Evolutionary conservation across 2,888 invertebrate genomes (phyloP), one percentile per base, ranked within the genome.

Genomic region (Ormyrus rosae): DNA sequence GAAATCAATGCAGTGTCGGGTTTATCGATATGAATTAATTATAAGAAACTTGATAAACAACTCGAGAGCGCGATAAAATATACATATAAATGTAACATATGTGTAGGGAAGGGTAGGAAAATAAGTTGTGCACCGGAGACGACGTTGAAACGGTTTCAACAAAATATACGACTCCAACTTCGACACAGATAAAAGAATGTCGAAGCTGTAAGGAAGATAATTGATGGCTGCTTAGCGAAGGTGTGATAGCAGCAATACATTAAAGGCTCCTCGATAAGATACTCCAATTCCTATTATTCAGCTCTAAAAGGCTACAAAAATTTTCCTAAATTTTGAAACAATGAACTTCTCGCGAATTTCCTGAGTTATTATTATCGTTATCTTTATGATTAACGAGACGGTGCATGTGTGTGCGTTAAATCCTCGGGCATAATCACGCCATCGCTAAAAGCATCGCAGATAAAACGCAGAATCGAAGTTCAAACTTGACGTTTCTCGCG

Each of bases 311-410:
- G 34, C 34, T 34, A 34, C 3, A 4, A 34, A 34, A 34, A 34
- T 4, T 34, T 34, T 34, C 34, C 34, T 34, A 34, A 34, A 34
- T 34, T 34, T 34, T 34, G 34, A 34, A 34, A 34, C 34, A 34
- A 34, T 34, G 34, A 34, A 34, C 34, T 34, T 34, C 34, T 34
- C 34, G 34, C 34, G 34, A 34, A 34, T 34, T 34, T 34, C 34
- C 34, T 34, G 34, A 34, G 34, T 34, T 34, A 34, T 34, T 34
- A 34, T 76, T 69, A 78, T 79, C 74, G 73, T 73, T 79, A 79
- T 79, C 79, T 79, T 68, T 74, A 56, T 50, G 73, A 74, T 79
- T 79, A 61, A n/a, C 63, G 19, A 61, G 56, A 67, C 19, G 67
- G 11, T 11, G 19, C 19, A 58, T 10, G 45, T 51, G 19, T 5